phyloP scores from a whole-genome alignment of 2,797 vertebrate genomes.

The Galagoides demidoff region DNA sequence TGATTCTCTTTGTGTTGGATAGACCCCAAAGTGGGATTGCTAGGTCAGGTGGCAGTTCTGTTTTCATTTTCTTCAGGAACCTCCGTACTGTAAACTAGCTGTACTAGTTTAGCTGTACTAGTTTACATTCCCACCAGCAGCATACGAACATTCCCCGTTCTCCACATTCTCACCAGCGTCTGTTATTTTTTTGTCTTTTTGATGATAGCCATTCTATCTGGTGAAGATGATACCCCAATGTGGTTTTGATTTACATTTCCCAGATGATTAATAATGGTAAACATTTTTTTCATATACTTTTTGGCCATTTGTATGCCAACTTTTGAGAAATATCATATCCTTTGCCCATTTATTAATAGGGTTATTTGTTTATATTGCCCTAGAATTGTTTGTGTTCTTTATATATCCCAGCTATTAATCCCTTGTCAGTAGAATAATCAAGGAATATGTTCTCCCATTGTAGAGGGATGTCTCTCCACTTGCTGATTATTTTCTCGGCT shows the following conservation, averaged over 20 bases:
- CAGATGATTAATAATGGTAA: background rate
- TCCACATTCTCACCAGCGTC: no score
- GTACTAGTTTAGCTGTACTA: background rate
- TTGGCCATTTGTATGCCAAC: background rate
- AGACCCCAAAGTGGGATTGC: background rate
- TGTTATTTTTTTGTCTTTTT: background rate
- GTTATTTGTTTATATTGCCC: background rate
- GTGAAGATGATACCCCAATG: background rate
- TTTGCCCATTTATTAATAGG: background rate
- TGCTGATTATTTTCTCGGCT: background rate
- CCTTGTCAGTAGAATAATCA: background rate
- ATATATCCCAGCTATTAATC: background rate
- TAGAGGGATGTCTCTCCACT: background rate
- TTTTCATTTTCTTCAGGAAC: background rate
- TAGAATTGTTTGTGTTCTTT: background rate
- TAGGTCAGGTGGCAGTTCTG: background rate
- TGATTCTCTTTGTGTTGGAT: background rate
- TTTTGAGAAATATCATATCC: background rate
- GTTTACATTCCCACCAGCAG: background rate
- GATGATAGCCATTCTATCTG: background rate
- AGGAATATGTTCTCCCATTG: background rate
- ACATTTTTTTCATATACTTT: background rate
- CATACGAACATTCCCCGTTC: background rate
- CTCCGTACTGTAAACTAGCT: background rate
- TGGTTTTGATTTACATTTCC: background rate